These are phyloP conservation scores for Pelosia muscerda DNA, from an alignment of 2,888 invertebrate species.

Conservation along the genomic window DNA sequence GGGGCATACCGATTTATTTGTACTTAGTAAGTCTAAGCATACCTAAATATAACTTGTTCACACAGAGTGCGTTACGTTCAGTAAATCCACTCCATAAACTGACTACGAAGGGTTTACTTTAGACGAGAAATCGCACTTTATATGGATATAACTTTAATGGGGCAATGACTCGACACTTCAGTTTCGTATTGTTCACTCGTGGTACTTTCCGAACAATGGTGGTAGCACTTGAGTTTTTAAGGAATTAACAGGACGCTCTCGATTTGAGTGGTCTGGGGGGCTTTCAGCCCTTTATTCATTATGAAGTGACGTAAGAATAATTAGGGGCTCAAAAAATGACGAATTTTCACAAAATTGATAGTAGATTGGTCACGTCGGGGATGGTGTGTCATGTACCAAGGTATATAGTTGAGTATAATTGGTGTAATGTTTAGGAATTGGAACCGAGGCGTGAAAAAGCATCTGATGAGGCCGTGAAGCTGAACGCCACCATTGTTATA, in stretches of 20 bases:
- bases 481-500: no score
- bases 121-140: background rate
- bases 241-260: constrained; percentile 59
- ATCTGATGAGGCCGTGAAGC: no score
- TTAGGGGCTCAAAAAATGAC: constrained; percentile 26
- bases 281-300: constrained; percentile 40
- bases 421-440: no score
- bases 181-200: constrained; percentile 49
- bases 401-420: no score
- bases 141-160: constrained; percentile 22
- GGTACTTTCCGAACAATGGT: constrained; percentile 54
- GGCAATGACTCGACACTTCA: constrained; percentile 52
- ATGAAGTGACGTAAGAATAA: constrained; percentile 38
- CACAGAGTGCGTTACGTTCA: background rate
- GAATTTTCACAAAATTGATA: constrained; percentile 19
- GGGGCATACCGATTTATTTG: no score
- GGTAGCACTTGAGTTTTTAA: constrained; percentile 56
- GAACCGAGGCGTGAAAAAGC: no score
- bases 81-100: constrained; percentile 4
- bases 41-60: background rate
- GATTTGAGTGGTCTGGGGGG: constrained; percentile 49
- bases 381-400: background rate
- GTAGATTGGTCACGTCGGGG: constrained; percentile 23
- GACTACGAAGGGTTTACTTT: constrained; percentile 1
- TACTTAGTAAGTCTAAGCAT: background rate